A percentile compares a stretch with the other conserved stretches of the same genome.
These are phyloP conservation scores for Acanthopleura granulata DNA, from an alignment of 2,888 invertebrate genomes.

Conservation along the genomic window DNA sequence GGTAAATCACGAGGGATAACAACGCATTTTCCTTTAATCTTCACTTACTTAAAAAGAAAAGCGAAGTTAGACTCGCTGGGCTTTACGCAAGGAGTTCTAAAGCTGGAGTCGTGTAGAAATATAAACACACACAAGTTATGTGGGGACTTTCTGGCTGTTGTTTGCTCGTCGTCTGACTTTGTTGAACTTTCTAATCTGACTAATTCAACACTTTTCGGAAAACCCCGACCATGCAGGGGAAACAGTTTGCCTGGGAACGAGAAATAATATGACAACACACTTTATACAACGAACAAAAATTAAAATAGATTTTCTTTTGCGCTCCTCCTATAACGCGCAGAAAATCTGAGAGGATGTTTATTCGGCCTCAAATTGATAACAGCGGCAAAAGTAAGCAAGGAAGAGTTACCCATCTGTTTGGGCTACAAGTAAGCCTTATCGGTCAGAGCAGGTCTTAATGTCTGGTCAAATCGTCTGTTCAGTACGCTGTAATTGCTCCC, in stretches of 20 bases:
- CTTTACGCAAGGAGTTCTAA: no score
- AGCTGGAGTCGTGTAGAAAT: not conserved
- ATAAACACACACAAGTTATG: constrained; percentile 10
- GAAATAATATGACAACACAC: no score
- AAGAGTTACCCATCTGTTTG: no score
- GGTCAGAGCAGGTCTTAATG: not conserved
- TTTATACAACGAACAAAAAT: no score
- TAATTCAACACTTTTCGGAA: not conserved
- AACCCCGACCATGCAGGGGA: not conserved
- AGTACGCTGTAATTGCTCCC: not conserved
- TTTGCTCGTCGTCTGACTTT: constrained; percentile 2
- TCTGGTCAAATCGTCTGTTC: not conserved
- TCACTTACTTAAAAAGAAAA: not conserved
- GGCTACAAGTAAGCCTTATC: not conserved
- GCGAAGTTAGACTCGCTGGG: not conserved
- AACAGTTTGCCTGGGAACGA: no score
- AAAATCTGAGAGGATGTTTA: not conserved
- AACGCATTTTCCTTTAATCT: constrained; percentile 1
- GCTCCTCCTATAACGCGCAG: no score
- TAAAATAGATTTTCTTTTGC: no score
- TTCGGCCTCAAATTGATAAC: not conserved
- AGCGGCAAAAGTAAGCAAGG: no score
- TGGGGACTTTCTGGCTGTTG: not conserved
- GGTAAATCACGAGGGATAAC: not conserved
- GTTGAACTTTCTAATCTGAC: not conserved